Evolutionary conservation across 2,888 invertebrate species (phyloP).

Genomic region (Itoplectis maculator): DNA sequence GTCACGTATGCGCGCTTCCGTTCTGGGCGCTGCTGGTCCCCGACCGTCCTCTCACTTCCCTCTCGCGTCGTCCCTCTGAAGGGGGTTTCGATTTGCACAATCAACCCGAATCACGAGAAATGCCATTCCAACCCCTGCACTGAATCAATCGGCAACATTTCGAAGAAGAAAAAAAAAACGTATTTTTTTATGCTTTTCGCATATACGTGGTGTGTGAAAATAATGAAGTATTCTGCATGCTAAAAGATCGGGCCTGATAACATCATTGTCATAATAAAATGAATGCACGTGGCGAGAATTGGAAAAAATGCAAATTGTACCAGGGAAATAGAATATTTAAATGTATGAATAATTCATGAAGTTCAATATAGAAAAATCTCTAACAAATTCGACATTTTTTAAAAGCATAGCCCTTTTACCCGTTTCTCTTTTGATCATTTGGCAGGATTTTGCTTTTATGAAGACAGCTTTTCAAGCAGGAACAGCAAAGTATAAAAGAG

Average conservation of each 20-base stretch:
- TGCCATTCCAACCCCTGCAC: slow-evolving; percentile 43
- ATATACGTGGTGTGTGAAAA: neutral
- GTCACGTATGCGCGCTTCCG: slow-evolving; percentile 64
- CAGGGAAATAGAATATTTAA: no score
- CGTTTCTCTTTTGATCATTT: no score
- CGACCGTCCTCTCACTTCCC: slow-evolving; percentile 44
- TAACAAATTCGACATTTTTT: no score
- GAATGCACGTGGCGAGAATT: neutral
- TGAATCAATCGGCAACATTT: slow-evolving; percentile 43
- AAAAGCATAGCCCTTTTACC: no score
- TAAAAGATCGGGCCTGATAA: neutral
- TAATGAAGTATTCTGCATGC: neutral
- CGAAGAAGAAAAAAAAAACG: slow-evolving; percentile 8
- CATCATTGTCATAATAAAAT: neutral
- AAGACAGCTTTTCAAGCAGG: no score
- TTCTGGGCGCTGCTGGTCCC: slow-evolving; percentile 36
- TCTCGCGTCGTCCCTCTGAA: slow-evolving; percentile 12
- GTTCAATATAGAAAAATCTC: no score
- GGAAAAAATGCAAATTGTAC: no score
- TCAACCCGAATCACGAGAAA: slow-evolving; percentile 64
- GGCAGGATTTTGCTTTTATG: no score
- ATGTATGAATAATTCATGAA: no score
- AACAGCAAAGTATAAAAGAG: no score
- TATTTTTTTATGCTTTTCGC: neutral
- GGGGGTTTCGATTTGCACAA: slow-evolving; percentile 59